Conservation (phyloP, 2,888 invertebrate species). For the Drosophila lutescens region DNA sequence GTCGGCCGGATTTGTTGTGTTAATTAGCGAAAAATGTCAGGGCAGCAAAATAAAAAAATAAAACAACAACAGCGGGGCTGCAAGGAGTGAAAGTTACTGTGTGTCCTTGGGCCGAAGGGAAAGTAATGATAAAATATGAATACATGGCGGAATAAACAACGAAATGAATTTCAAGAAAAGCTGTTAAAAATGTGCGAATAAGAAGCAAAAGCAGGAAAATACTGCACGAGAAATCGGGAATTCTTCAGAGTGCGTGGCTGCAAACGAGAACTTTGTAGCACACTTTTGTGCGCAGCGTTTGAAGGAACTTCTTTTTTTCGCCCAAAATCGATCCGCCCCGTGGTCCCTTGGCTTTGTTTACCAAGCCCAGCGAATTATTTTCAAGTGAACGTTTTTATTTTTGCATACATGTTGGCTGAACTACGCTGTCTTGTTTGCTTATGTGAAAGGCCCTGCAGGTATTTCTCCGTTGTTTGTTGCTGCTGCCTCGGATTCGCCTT, state of each 20-base stretch:
- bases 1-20: conserved; percentile 38
- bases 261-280: conserved; percentile 49
- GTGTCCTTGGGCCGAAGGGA: conserved; percentile 50
- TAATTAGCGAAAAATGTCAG: conserved; percentile 49
- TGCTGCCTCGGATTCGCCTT: conserved; percentile 53
- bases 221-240: conserved; percentile 14
- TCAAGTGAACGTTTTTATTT: conserved; percentile 30
- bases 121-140: conserved; percentile 32
- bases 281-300: conserved; percentile 67
- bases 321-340: conserved; percentile 37
- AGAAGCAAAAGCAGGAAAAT: not conserved
- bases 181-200: not conserved
- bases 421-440: conserved; percentile 50
- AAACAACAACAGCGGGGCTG: conserved; percentile 3
- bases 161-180: conserved; percentile 1
- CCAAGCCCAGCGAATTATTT: conserved; percentile 29
- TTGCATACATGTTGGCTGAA: conserved; percentile 6
- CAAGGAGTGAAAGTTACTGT: conserved; percentile 30
- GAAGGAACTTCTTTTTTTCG: conserved; percentile 47
- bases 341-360: conserved; percentile 25
- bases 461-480: conserved; percentile 26
- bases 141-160: conserved; percentile 3
- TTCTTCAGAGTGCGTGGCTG: conserved; percentile 11
- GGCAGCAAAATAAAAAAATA: conserved; percentile 8
- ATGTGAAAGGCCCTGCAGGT: conserved; percentile 39